Conservation (phyloP, 2,113 vertebrate genomes). For the Grus americana region DNA sequence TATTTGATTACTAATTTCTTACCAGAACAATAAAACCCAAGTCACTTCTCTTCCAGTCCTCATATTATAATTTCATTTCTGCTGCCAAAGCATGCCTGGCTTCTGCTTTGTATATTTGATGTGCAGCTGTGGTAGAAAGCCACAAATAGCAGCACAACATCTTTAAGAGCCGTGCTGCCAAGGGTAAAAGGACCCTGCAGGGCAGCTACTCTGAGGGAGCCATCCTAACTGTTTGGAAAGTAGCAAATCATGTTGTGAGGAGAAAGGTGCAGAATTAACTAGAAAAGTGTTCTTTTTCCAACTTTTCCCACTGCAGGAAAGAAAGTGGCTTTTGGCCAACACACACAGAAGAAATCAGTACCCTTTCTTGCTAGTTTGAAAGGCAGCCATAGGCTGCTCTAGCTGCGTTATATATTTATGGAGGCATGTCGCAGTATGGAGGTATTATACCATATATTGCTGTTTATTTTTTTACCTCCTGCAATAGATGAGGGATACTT, state of each 20-base stretch:
- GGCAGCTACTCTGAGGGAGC: neutral
- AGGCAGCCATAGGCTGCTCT: neutral
- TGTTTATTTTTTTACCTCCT: neutral
- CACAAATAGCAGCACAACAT: slow-evolving; percentile 16
- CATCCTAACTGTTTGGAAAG: neutral
- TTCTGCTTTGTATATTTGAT: slow-evolving; percentile 26
- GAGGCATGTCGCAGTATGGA: neutral
- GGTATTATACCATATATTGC: neutral
- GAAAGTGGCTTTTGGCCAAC: neutral
- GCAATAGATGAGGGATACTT: neutral
- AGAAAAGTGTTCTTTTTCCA: neutral
- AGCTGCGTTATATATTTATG: neutral
- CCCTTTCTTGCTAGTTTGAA: neutral
- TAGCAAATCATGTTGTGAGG: neutral
- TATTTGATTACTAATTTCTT: slow-evolving; percentile 46
- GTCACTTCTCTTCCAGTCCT: slow-evolving; percentile 4
- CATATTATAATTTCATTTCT: slow-evolving; percentile 7
- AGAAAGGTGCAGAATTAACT: neutral
- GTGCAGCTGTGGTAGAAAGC: slow-evolving; percentile 47
- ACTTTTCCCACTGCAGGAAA: neutral
- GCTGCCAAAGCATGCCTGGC: slow-evolving; percentile 10
- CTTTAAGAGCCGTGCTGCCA: slow-evolving; percentile 6
- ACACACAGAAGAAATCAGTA: neutral
- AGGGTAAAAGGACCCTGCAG: slow-evolving; percentile 15
- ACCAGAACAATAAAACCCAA: slow-evolving; percentile 42